These are phyloP conservation scores for Nautilus pompilius DNA, from an alignment of 1,140 invertebrate genomes.

Conservation along the genomic window DNA sequence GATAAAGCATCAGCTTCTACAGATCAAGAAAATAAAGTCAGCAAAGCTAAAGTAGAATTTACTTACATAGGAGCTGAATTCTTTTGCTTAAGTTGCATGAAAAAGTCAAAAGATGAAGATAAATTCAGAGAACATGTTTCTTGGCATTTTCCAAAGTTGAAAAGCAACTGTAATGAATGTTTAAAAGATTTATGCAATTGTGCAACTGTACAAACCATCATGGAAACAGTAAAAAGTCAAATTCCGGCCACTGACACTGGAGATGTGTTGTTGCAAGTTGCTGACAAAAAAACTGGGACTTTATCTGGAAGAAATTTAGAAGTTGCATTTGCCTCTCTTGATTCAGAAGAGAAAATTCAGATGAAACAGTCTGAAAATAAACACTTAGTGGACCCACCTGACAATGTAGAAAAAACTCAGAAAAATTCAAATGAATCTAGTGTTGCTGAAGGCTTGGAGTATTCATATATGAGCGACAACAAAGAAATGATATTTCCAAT, in stretches of 20 bases:
- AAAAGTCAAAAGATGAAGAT: background rate
- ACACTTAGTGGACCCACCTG: too few relatives aligned
- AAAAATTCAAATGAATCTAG: too few relatives aligned
- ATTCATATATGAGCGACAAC: too few relatives aligned
- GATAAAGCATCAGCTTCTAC: background rate
- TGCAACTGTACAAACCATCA: background rate
- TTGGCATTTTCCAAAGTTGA: background rate
- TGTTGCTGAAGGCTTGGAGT: too few relatives aligned
- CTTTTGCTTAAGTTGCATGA: background rate
- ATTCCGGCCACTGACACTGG: background rate
- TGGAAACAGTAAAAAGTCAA: background rate
- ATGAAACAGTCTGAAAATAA: too few relatives aligned
- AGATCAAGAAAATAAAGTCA: background rate
- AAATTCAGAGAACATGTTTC: background rate
- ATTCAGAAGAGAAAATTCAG: too few relatives aligned
- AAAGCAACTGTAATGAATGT: background rate
- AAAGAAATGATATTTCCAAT: too few relatives aligned
- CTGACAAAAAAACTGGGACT: too few relatives aligned
- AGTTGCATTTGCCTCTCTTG: too few relatives aligned
- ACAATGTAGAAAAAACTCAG: too few relatives aligned
- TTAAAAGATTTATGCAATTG: background rate
- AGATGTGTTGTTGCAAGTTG: background rate
- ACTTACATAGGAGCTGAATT: background rate
- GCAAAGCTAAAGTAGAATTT: background rate
- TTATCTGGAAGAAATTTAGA: too few relatives aligned